These are phyloP conservation scores for Epinotia bilunana DNA, from an alignment of 2,888 invertebrate genomes.

Conservation along the genomic window DNA sequence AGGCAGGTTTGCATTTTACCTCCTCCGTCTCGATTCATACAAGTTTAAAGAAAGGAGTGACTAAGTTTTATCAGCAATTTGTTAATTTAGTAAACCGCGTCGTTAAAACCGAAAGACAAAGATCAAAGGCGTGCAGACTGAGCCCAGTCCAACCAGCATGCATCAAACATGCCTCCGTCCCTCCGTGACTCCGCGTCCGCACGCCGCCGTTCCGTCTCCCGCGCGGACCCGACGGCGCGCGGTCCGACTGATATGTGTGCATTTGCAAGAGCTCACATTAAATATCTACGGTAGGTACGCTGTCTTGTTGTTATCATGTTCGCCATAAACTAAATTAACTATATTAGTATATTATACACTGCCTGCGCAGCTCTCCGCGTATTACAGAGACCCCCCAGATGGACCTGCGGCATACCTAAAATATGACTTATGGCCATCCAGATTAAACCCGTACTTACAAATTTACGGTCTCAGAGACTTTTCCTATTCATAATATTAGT, in stretches of 20 bases:
- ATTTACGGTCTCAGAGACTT: too few species aligned
- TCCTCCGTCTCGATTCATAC: not conserved
- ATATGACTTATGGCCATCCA: too few species aligned
- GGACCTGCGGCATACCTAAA: too few species aligned
- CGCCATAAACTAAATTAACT: not conserved
- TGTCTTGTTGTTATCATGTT: not conserved
- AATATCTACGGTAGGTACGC: not conserved
- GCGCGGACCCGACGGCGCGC: constrained; percentile 10
- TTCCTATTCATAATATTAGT: too few species aligned
- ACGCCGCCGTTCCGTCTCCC: not conserved
- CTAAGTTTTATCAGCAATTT: not conserved
- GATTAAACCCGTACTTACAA: too few species aligned
- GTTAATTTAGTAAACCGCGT: constrained; percentile 15
- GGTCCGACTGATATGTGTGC: not conserved
- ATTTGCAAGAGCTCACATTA: not conserved
- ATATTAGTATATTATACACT: too few species aligned
- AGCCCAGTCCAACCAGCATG: not conserved
- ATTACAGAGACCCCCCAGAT: too few species aligned
- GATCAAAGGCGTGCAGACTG: constrained; percentile 16
- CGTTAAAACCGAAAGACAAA: constrained; percentile 20
- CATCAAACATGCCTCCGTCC: constrained; percentile 12
- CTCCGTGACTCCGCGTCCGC: not conserved
- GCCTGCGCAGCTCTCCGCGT: too few species aligned
- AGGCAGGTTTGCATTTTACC: not conserved
- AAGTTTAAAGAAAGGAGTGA: not conserved